These are phyloP conservation scores for Coptodon bakossiorum DNA, from an alignment of 2,113 vertebrate species.

Conservation along the genomic window DNA sequence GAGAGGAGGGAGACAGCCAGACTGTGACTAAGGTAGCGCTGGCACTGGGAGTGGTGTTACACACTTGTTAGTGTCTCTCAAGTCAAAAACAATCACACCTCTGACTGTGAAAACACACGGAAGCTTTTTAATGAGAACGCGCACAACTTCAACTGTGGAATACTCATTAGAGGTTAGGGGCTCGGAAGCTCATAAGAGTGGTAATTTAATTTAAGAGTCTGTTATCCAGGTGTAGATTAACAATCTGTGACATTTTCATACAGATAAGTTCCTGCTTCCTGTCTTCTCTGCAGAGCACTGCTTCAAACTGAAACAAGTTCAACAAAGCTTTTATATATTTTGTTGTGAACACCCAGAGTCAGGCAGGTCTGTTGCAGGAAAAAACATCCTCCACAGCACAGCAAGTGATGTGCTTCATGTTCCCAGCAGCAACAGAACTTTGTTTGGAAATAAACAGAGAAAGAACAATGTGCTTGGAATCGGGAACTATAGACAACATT, in stretches of 20 bases:
- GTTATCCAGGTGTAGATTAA: neutral
- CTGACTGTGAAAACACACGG: neutral
- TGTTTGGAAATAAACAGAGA: conserved; percentile 3
- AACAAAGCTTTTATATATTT: conserved; percentile 6
- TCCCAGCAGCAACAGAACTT: conserved; percentile 1
- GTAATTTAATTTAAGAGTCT: neutral
- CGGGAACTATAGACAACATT: neutral
- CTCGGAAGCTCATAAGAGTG: neutral
- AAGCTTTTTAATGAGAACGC: neutral
- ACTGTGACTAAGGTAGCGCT: neutral
- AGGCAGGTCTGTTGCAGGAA: neutral
- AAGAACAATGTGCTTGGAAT: neutral
- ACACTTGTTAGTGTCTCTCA: neutral
- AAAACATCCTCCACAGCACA: neutral
- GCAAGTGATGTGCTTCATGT: conserved; percentile 29
- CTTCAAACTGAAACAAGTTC: neutral
- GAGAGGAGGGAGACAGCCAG: neutral
- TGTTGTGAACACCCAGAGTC: neutral
- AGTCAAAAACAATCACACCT: conserved; percentile 7
- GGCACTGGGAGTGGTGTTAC: neutral
- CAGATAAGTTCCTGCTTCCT: neutral
- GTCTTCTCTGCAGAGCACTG: neutral
- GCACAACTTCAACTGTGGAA: neutral
- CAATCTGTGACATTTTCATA: neutral
- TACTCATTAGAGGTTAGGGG: neutral